Conservation (phyloP, 1,140 invertebrate genomes). For the Meloidogyne hapla region DNA sequence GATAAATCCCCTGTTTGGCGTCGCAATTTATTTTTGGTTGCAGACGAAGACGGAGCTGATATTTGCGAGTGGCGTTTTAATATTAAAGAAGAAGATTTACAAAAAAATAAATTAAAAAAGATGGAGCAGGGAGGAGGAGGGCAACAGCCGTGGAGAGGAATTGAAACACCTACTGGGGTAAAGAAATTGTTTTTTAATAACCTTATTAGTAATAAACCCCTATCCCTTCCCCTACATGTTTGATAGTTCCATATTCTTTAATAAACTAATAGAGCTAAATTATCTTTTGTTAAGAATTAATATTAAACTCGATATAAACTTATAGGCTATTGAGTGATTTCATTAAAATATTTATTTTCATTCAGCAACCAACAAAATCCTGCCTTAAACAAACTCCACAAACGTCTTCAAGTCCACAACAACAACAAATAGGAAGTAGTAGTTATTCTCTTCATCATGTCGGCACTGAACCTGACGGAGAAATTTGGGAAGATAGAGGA, state of each 20-base stretch:
- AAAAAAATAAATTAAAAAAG: background rate
- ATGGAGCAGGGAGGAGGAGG: slow-evolving; percentile 8
- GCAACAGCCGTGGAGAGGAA: background rate
- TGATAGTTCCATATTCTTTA: no score
- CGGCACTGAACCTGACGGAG: slow-evolving; percentile 12
- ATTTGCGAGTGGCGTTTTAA: slow-evolving; percentile 16
- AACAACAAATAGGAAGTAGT: background rate
- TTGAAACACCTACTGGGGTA: no score
- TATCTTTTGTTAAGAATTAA: no score
- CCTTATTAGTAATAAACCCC: no score
- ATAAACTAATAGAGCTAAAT: no score
- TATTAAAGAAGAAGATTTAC: background rate
- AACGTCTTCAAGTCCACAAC: no score
- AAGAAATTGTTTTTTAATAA: no score
- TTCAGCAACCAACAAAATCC: background rate
- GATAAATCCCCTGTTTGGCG: background rate
- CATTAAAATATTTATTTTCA: background rate
- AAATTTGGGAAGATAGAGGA: slow-evolving; percentile 6
- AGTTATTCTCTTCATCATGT: background rate
- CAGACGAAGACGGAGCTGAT: slow-evolving; percentile 25
- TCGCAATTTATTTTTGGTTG: slow-evolving; percentile 12
- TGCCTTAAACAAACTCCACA: background rate
- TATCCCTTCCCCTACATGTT: no score
- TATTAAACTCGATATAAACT: no score
- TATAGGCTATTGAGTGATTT: no score